phyloP scores from a whole-genome alignment of 2,797 vertebrate species.

The Hydrophis major region DNA sequence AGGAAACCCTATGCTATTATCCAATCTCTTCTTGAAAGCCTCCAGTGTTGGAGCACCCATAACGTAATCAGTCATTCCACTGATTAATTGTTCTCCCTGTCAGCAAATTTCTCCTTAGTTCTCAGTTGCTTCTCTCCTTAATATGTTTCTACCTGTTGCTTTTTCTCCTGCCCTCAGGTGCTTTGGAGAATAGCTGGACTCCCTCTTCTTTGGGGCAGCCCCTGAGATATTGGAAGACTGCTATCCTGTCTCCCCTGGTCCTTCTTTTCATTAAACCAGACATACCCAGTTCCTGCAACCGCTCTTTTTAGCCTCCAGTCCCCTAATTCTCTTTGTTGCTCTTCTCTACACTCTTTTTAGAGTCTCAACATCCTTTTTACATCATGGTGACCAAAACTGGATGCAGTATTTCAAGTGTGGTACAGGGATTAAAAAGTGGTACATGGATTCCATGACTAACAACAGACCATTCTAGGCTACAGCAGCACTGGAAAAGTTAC shows the following conservation, averaged over 20 bases:
- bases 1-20: rapidly evolving
- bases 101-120: background rate
- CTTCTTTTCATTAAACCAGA: background rate
- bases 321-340: background rate
- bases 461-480: background rate
- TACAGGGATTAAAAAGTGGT: background rate
- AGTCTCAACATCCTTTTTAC: background rate
- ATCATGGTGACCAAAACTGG: background rate
- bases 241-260: background rate
- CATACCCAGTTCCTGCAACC: background rate
- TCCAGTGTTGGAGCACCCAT: background rate
- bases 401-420: background rate
- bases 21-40: background rate
- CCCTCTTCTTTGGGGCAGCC: background rate
- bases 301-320: background rate
- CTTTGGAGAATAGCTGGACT: background rate
- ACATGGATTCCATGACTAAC: background rate
- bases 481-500: background rate
- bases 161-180: rapidly evolving
- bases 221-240: background rate
- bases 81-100: background rate
- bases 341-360: background rate
- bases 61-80: background rate
- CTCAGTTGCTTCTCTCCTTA: background rate
- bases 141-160: background rate